These are phyloP conservation scores for Caenorhabditis parvicauda DNA, from an alignment of 2,888 invertebrate genomes.

Conservation along the genomic window DNA sequence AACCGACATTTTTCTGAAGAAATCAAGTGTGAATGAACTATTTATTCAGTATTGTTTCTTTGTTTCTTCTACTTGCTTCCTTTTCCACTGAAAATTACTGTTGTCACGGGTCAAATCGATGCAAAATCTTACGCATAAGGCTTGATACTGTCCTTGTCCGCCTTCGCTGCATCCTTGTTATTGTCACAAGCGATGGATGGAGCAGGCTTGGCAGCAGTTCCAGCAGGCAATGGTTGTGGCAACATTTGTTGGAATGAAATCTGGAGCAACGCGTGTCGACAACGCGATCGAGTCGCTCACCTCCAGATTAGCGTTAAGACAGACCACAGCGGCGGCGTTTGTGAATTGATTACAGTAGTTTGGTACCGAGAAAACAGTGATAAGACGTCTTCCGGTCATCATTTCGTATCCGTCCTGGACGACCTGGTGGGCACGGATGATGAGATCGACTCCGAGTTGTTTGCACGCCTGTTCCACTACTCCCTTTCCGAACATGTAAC, in stretches of 20 bases:
- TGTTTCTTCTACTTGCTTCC: no score
- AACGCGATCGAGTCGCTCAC: no score
- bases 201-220: not conserved
- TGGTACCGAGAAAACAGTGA: slow-evolving; percentile 55
- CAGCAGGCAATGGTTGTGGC: not conserved
- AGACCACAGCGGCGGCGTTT: slow-evolving; percentile 55
- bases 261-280: no score
- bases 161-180: slow-evolving; percentile 4
- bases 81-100: no score
- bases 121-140: no score
- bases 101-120: not conserved
- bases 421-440: slow-evolving; percentile 55
- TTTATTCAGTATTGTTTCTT: no score
- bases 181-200: slow-evolving; percentile 9
- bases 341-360: slow-evolving; percentile 52
- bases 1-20: slow-evolving; percentile 15
- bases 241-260: not conserved
- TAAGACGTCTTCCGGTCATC: slow-evolving; percentile 48
- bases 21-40: no score
- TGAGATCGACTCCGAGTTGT: slow-evolving; percentile 44
- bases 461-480: slow-evolving; percentile 47
- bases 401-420: slow-evolving; percentile 57
- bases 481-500: slow-evolving; percentile 52
- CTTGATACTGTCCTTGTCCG: slow-evolving; percentile 14
- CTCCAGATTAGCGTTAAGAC: slow-evolving; percentile 45